Base-by-base conservation (phyloP, 1,140 invertebrate genomes). In the Antheraea pernyi region DNA sequence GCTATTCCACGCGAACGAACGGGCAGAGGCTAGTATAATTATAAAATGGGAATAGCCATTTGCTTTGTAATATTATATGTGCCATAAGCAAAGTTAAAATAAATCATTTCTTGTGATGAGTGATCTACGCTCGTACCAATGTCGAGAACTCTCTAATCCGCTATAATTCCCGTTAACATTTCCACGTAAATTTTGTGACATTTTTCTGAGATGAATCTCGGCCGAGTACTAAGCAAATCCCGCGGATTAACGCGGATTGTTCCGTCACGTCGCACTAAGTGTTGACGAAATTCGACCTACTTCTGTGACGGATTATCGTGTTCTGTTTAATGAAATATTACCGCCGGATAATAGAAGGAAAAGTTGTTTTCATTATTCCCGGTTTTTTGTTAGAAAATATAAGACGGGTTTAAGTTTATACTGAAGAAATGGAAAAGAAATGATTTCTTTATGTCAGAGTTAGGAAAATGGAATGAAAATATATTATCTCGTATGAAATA, bases 101-200 rank as follows among this genome's bases (percentile, higher is more conserved):
- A 53, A 16, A 10, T 53, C 16, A n/a, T n/a, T 9, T 53, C 46
- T 53, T 10, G 16, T 53, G 9, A 53, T 53, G 16, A 53, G 16
- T n/a, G 16, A 13, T 53, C 46, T 53, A 53, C 11, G 39, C 8
- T 7, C 7, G 39, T 42, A 11, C 7, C 39, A 42, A 42, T n/a
- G 46, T 53, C 5, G 46, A 53, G 13, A 16, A 9, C 16, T 13
- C 16, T 13, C 46, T 53, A 53, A 53, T 53, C 46, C 46, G 46
- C 46, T 6, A 53, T 53, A 53, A 53, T 13, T 53, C 46, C 46
- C 13, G 46, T 53, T 53, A 53, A 53, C 46, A 53, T 53, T 53
- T 53, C 46, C 46, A n/a, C 46, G 46, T 53, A 53, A 53, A 53
- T 53, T 53, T 53, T 11, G 16, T 53, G 46, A 53, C 46, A 53